phyloP scores from a whole-genome alignment of 2,888 invertebrate species.

The Argyresthia goedartella region DNA sequence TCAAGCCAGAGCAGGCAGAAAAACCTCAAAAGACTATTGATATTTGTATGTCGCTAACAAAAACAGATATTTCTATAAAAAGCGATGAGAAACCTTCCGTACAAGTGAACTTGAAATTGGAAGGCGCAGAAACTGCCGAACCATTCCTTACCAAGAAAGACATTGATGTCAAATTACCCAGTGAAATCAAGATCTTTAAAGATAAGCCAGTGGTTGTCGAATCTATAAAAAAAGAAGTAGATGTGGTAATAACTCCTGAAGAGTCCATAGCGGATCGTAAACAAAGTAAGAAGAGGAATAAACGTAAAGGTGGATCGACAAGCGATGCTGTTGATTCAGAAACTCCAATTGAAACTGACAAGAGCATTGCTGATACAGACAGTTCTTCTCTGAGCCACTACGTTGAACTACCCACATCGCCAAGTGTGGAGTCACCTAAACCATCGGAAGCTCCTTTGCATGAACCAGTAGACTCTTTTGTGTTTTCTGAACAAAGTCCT shows the following conservation, averaged over 20 bases:
- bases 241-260: constrained; percentile 19
- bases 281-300: constrained; percentile 75
- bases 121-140: constrained; percentile 29
- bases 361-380: constrained; percentile 42
- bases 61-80: constrained; percentile 26
- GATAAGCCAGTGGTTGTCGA: constrained; percentile 16
- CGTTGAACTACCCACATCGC: constrained; percentile 51
- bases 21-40: constrained; percentile 36
- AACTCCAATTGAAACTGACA: constrained; percentile 36
- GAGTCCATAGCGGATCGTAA: constrained; percentile 49
- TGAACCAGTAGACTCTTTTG: constrained; percentile 41
- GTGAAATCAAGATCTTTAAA: constrained; percentile 7
- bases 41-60: constrained; percentile 43
- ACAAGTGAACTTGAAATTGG: constrained; percentile 34
- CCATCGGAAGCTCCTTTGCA: constrained; percentile 31
- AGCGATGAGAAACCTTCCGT: constrained; percentile 32
- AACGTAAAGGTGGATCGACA: constrained; percentile 60
- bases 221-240: constrained; percentile 40
- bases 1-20: constrained; percentile 5
- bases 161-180: constrained; percentile 41
- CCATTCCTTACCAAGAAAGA: constrained; percentile 46
- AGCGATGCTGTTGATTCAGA: constrained; percentile 31
- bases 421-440: constrained; percentile 58
- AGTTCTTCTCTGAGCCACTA: constrained; percentile 59
- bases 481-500: constrained; percentile 49